These are phyloP conservation scores for Noctua fimbriata DNA, from an alignment of 2,888 invertebrate species.

Conservation along the genomic window DNA sequence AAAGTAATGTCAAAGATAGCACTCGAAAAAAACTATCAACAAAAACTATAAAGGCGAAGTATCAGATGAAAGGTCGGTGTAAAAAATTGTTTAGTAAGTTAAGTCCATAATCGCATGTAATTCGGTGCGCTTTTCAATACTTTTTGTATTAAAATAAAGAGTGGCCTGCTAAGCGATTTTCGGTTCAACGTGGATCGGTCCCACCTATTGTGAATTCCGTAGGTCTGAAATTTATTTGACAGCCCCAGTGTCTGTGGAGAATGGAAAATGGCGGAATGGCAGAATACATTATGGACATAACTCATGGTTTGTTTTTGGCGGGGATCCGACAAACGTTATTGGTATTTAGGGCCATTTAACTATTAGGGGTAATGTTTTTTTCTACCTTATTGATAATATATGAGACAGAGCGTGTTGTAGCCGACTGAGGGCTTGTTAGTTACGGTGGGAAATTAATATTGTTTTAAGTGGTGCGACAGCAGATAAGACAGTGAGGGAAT, in stretches of 20 bases:
- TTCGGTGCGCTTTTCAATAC: constrained; percentile 68
- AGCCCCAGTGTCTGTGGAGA: constrained; percentile 89
- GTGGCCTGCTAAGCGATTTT: constrained; percentile 83
- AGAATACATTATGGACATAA: constrained; percentile 89
- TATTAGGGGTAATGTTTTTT: constrained; percentile 84
- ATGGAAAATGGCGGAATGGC: constrained; percentile 90
- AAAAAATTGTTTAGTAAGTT: constrained; percentile 81
- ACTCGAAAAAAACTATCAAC: constrained; percentile 86
- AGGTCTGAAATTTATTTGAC: constrained; percentile 90
- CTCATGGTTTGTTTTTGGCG: constrained; percentile 90
- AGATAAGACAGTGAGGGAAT: constrained; percentile 59
- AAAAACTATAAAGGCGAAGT: constrained; percentile 86
- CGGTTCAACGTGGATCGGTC: constrained; percentile 79
- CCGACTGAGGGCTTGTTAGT: constrained; percentile 83
- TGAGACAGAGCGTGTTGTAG: constrained; percentile 81
- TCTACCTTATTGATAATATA: constrained; percentile 82
- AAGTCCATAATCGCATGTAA: constrained; percentile 81
- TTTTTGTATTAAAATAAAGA: constrained; percentile 75
- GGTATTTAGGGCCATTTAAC: constrained; percentile 89
- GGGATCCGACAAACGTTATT: constrained; percentile 90
- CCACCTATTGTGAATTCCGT: constrained; percentile 89
- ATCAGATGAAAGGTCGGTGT: constrained; percentile 83
- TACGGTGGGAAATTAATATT: constrained; percentile 85
- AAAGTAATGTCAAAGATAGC: constrained; percentile 88
- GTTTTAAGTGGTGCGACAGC: constrained; percentile 74